Conservation (phyloP, 2,113 vertebrate species). For the Sinocyclocheilus anshuiensis region DNA sequence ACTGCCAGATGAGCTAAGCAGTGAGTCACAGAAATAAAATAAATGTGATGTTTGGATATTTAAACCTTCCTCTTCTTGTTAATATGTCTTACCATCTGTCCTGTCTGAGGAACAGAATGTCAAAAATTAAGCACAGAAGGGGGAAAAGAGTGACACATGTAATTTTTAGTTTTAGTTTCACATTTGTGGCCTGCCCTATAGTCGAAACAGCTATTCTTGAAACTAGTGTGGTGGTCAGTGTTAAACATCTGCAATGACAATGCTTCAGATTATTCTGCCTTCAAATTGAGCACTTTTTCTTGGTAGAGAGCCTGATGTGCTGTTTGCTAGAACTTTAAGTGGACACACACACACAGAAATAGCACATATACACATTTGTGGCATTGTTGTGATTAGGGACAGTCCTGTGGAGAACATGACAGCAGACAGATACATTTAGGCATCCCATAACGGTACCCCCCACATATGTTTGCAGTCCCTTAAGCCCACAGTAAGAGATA, state of each 20-base stretch:
- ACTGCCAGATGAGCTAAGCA: constrained; percentile 13
- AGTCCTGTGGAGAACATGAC: neutral
- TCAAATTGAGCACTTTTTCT: too few relatives aligned
- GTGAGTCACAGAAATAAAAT: constrained; percentile 36
- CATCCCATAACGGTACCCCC: neutral
- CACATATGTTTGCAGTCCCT: neutral
- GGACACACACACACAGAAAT: too few relatives aligned
- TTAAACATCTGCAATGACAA: too few relatives aligned
- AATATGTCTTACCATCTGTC: constrained; percentile 10
- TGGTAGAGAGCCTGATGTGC: too few relatives aligned
- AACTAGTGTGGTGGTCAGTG: too few relatives aligned
- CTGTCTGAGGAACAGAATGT: constrained; percentile 38
- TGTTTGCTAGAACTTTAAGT: too few relatives aligned
- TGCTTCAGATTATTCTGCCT: too few relatives aligned
- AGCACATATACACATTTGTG: neutral
- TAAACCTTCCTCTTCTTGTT: constrained; percentile 22
- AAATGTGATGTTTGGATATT: constrained; percentile 33
- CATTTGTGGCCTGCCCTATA: too few relatives aligned
- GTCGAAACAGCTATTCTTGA: too few relatives aligned
- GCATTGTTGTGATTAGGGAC: neutral
- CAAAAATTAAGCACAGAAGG: constrained; percentile 20
- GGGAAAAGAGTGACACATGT: too few relatives aligned
- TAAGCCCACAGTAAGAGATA: neutral
- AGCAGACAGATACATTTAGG: constrained; percentile 5
- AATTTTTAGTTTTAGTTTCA: too few relatives aligned